These are phyloP conservation scores for Drosophila paranaensis DNA, from an alignment of 2,888 invertebrate genomes.

Conservation along the genomic window DNA sequence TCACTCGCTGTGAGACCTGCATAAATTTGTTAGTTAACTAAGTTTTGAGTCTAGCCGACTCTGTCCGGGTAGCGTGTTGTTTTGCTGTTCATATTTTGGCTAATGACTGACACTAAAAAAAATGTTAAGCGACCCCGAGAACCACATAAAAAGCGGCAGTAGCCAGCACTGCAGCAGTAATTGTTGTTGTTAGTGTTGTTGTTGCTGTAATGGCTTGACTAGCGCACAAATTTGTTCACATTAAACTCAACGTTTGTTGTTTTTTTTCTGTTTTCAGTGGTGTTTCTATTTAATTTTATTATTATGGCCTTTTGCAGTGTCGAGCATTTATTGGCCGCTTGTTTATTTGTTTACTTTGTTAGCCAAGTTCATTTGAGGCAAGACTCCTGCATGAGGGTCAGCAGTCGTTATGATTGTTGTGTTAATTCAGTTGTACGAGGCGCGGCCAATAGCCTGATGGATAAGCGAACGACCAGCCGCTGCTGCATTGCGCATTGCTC, in stretches of 20 bases:
- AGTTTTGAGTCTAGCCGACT: neutral
- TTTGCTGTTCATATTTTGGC: conserved; percentile 70
- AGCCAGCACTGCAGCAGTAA: conserved; percentile 30
- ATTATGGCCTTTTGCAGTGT: conserved; percentile 75
- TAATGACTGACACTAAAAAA: conserved; percentile 71
- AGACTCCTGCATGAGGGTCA: conserved; percentile 62
- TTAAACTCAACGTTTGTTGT: conserved; percentile 47
- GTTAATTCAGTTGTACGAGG: conserved; percentile 57
- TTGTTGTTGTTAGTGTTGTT: conserved; percentile 26
- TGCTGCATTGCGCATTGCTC: conserved; percentile 51
- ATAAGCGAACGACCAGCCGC: conserved; percentile 29
- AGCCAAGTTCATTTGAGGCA: conserved; percentile 68
- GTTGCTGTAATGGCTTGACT: conserved; percentile 21
- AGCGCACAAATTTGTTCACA: conserved; percentile 73
- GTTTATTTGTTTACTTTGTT: conserved; percentile 47
- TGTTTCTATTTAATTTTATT: conserved; percentile 67
- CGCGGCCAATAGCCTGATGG: conserved; percentile 59
- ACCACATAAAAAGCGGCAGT: conserved; percentile 56
- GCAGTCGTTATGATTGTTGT: conserved; percentile 13
- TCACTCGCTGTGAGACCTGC: neutral
- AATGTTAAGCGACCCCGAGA: conserved; percentile 47
- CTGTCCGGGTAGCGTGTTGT: conserved; percentile 18
- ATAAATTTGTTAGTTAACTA: neutral
- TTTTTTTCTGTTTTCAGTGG: conserved; percentile 29
- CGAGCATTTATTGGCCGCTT: conserved; percentile 69